A percentile compares a stretch with the other conserved stretches of the same genome.
Evolutionary conservation across 2,113 vertebrate species (phyloP).

Genomic region (Melanotaenia duboulayi): DNA sequence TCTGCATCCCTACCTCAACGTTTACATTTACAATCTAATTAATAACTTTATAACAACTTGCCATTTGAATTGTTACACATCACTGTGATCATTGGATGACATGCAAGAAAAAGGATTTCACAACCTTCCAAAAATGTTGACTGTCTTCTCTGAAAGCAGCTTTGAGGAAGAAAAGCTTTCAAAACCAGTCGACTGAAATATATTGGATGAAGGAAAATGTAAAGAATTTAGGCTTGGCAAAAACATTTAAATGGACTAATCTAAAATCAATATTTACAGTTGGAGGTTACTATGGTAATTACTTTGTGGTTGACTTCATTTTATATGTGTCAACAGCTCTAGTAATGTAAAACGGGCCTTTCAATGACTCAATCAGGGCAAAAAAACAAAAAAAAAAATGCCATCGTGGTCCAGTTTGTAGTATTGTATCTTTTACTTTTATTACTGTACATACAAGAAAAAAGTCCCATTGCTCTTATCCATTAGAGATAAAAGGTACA

Average conservation of each 20-base stretch:
- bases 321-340: not conserved
- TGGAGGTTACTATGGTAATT: slow-evolving; percentile 24
- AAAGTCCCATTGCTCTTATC: not conserved
- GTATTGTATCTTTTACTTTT: not conserved
- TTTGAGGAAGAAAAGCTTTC: slow-evolving; percentile 17
- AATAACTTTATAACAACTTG: too few relatives aligned
- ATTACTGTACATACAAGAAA: not conserved
- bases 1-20: not conserved
- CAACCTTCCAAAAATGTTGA: not conserved
- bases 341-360: slow-evolving; percentile 30
- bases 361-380: not conserved
- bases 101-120: not conserved
- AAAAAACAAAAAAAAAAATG: too few relatives aligned
- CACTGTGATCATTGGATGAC: not conserved
- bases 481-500: not conserved
- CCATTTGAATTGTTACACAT: not conserved
- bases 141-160: not conserved
- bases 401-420: slow-evolving; percentile 12
- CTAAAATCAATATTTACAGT: slow-evolving; percentile 36
- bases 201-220: slow-evolving; percentile 26
- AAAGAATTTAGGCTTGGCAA: not conserved
- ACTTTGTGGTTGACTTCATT: slow-evolving; percentile 38
- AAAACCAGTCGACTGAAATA: slow-evolving; percentile 2
- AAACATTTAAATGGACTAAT: slow-evolving; percentile 1
- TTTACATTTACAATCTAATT: not conserved